Evolutionary conservation across 2,797 vertebrate species (phyloP), one percentile per base, ranked within the genome.

Genomic region (Allobates femoralis): DNA sequence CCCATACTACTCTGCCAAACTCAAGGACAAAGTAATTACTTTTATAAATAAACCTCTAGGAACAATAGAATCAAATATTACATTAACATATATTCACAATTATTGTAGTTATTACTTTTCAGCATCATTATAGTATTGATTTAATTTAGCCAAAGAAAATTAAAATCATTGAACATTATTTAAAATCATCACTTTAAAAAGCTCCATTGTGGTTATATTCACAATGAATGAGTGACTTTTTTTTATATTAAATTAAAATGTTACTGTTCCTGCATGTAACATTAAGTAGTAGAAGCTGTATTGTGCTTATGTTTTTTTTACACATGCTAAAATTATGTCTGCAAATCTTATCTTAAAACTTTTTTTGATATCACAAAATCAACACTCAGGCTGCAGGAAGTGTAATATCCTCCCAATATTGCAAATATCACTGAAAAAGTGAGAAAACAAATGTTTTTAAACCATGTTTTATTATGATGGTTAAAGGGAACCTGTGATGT

Each of bases 1-100:
- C 51, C 66, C 37, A 71, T 15, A 21, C 53, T 85, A 41, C 64
- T 80, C 62, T 85, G 64, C 53, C 77, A 71, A 71, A 80, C 34
- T 85, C 64, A 85, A 85, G 84, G 84, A 85, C 77, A 85, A n/a
- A 3, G 60, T 73, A 85, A 85, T 85, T 85, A 58, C 77, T 79
- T 79, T 15, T 78, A 60, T 85, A 85, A 85, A 85, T 80, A 85
- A 58, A 69, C 69, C 34, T 73, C 53, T 73, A 28, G 23, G 69
- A 85, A 85, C 84, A 85, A 80, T 80, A 73, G 34, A 85, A 60
- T 79, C 51, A 71, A 32, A 34, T 58, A 71, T 58, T 79, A 32
- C 77, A 79, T 80, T 69, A 85, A 71, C 66, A 73, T 71, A 67
- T 56, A 79, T 80, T 73, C 53, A 71, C 76, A 73, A 60, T 50